phyloP scores from a whole-genome alignment of 2,888 invertebrate genomes.

The Temnothorax unifasciatus region DNA sequence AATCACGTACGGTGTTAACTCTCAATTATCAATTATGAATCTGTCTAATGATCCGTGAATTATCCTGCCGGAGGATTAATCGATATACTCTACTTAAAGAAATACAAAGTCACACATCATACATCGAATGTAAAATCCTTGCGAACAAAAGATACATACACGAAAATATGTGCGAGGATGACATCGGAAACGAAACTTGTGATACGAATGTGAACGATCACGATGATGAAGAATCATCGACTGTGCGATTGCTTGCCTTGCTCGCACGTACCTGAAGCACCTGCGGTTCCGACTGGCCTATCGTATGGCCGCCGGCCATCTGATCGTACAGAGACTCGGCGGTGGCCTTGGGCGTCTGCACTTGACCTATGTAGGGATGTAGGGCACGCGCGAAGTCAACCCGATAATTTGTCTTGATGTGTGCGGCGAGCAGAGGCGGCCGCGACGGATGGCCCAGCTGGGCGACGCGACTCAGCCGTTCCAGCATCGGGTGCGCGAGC shows the following conservation, averaged over 20 bases:
- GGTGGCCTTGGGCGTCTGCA: constrained; percentile 72
- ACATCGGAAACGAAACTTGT: constrained; percentile 71
- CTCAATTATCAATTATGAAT: constrained; percentile 63
- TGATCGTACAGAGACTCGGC: constrained; percentile 81
- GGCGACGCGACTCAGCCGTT: constrained; percentile 89
- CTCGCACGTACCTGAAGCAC: constrained; percentile 79
- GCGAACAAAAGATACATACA: constrained; percentile 68
- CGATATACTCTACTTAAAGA: background rate
- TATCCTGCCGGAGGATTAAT: constrained; percentile 23
- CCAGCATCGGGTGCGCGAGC: constrained; percentile 90
- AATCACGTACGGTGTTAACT: constrained; percentile 46
- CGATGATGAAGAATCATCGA: background rate
- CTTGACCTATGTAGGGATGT: constrained; percentile 88
- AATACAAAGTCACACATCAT: constrained; percentile 51
- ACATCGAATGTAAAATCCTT: constrained; percentile 68
- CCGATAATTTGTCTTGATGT: constrained; percentile 88
- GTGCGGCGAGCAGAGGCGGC: constrained; percentile 80
- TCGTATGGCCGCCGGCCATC: constrained; percentile 72
- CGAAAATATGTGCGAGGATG: constrained; percentile 68
- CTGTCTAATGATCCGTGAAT: constrained; percentile 56
- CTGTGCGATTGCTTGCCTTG: background rate
- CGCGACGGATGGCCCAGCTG: constrained; percentile 89
- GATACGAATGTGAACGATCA: constrained; percentile 64
- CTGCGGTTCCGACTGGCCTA: constrained; percentile 76
- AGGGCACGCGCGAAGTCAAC: constrained; percentile 89